Percentiles rank a stretch among this genome's conserved stretches.
phyloP scores from a whole-genome alignment of 2,113 vertebrate genomes.

The Perognathus longimembris region DNA sequence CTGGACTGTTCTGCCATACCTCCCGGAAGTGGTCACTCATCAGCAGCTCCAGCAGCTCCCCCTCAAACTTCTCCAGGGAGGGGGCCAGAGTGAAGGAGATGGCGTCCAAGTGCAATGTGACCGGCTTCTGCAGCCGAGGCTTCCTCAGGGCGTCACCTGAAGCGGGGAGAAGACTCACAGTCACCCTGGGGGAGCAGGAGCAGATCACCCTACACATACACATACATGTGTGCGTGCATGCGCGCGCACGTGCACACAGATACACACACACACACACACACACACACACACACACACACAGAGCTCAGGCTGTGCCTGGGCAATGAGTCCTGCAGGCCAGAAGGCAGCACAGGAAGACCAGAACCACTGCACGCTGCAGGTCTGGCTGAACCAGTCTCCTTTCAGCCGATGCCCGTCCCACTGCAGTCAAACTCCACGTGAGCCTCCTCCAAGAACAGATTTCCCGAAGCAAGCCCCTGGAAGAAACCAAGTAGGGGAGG shows the following conservation, averaged over 20 bases:
- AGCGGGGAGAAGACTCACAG: background rate
- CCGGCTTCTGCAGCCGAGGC: slow-evolving; percentile 89
- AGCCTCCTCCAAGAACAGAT: background rate
- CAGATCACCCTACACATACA: no score
- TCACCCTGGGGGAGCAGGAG: background rate
- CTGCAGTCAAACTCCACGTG: background rate
- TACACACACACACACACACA: no score
- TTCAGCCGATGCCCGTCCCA: background rate
- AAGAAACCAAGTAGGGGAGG: background rate
- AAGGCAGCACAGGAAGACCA: accelerated
- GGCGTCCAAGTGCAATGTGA: slow-evolving; percentile 89
- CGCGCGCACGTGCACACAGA: no score
- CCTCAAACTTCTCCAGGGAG: slow-evolving; percentile 94
- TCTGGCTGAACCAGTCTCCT: no score
- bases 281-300: no score
- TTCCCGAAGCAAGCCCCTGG: background rate
- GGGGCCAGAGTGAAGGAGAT: slow-evolving; percentile 91
- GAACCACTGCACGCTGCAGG: no score
- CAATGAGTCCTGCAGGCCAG: no score
- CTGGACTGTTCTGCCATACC: slow-evolving; percentile 79
- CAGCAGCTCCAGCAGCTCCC: slow-evolving; percentile 91
- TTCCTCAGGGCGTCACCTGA: slow-evolving; percentile 90
- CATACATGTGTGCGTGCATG: no score
- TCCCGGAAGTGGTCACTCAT: slow-evolving; percentile 89
- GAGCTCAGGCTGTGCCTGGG: accelerated